A percentile compares a stretch with the other conserved stretches of the same genome.
phyloP scores from a whole-genome alignment of 2,888 invertebrate genomes.

The Prosapia bicincta region DNA sequence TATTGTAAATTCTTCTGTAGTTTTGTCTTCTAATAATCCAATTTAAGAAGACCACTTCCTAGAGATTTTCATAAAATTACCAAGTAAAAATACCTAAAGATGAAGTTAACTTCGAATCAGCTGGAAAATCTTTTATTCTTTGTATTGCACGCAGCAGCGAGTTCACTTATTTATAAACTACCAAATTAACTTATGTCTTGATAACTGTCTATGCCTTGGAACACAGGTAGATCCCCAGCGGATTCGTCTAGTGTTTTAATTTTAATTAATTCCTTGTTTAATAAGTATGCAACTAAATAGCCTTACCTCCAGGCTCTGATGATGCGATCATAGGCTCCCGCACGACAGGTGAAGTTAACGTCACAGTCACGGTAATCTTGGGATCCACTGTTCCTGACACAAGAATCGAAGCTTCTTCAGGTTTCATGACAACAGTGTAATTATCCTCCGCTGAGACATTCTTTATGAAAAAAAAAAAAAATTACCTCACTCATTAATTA shows the following conservation, averaged over 20 bases:
- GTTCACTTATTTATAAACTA: neutral
- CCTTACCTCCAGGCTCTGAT: slow-evolving; percentile 16
- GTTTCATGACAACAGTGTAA: slow-evolving; percentile 79
- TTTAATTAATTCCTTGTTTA: neutral
- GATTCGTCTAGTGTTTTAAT: slow-evolving; percentile 20
- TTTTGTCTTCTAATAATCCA: too few relatives aligned
- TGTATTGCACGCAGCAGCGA: neutral
- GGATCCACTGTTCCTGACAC: slow-evolving; percentile 71
- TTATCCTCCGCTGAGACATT: slow-evolving; percentile 66
- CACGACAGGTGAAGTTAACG: slow-evolving; percentile 90
- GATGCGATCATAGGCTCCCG: slow-evolving; percentile 57
- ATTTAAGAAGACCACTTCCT: too few relatives aligned
- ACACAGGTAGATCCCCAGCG: slow-evolving; percentile 6
- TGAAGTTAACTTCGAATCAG: neutral
- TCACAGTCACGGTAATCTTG: slow-evolving; percentile 72
- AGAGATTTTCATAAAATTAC: too few relatives aligned
- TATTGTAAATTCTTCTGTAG: too few relatives aligned
- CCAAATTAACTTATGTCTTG: neutral
- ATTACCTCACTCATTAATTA: neutral
- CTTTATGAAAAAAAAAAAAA: slow-evolving; percentile 39
- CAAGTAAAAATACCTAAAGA: neutral
- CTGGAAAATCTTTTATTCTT: neutral
- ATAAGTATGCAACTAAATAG: neutral
- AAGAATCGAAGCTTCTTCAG: slow-evolving; percentile 80
- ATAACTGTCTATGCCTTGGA: neutral